Base-by-base conservation (phyloP, 2,113 vertebrate genomes). In the Pseudorasbora parva region DNA sequence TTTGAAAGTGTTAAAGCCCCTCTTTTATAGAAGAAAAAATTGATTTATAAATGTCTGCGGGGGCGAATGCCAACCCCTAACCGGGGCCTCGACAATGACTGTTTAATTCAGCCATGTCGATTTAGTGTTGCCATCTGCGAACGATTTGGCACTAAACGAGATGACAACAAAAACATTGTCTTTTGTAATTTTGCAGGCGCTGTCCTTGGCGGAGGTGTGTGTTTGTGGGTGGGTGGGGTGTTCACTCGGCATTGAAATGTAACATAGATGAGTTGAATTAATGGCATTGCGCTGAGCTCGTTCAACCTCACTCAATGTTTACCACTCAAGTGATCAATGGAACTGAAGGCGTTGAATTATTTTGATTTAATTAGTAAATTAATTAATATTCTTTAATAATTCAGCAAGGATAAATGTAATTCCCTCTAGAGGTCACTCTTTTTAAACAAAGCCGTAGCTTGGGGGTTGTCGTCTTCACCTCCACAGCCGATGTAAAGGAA, bases 1-100 rank as follows among this genome's bases (percentile, higher is more conserved):
- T 93, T 92, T 93, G 92, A 94, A 93, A 94, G 92, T 94, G 93
- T 92, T 94, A 91, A 93, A 91, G 91, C 92, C 91, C 49, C 71
- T 92, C 92, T 94, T 93, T 93, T 92, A 94, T 93, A 91, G 88
- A 81, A 27, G 74, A 87, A 89, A 85, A 93, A 94, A 95, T 93
- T 93, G 93, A 95, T 93, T 94, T 91, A 93, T 91, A 92, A 93
- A 95, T 93, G 93, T 92, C 93, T 87, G 69, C 71, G 86, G 92
- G 86, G 91, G 91, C 87, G 75, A 92, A 91, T 90, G 91, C 91
- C 91, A 92, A 92, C 89, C 87, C 23, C 91, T 91, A 89, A 94
- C 92, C 93, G 93, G 93, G 93, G 92, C 89, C 93, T 94, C 91
- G 90, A 94, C 94, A 94, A 93, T 92, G 87, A 86, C 89, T 88